phyloP scores from a whole-genome alignment of 2,888 invertebrate species.

The Brachypalpus laphriformis region DNA sequence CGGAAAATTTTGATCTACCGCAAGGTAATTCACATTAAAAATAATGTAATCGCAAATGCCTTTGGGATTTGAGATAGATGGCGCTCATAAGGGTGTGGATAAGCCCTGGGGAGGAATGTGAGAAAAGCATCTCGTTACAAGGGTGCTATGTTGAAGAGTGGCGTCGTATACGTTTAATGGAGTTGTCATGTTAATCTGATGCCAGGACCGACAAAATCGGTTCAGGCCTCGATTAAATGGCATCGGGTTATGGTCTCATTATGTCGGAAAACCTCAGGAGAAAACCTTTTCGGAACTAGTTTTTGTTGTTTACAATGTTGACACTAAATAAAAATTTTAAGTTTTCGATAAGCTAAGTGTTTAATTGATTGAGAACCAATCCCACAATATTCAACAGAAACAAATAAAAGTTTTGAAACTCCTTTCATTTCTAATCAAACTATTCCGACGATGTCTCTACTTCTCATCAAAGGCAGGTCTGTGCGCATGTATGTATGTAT shows the following conservation, averaged over 20 bases:
- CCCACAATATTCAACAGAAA: too few species aligned
- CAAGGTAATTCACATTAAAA: conserved; percentile 67
- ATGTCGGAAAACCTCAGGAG: background rate
- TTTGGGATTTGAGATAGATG: conserved; percentile 33
- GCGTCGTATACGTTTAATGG: conserved; percentile 48
- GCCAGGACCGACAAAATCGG: conserved; percentile 27
- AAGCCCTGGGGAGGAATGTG: background rate
- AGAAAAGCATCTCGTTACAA: background rate
- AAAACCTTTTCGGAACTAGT: background rate
- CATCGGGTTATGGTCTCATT: conserved; percentile 20
- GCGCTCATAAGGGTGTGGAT: conserved; percentile 16
- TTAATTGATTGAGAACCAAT: too few species aligned
- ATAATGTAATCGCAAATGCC: conserved; percentile 61
- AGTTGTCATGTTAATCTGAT: conserved; percentile 64
- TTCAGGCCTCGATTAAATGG: conserved; percentile 26
- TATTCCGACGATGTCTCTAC: too few species aligned
- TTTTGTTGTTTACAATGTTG: background rate
- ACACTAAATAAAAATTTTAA: background rate
- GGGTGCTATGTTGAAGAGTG: background rate
- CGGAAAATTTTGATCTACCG: conserved; percentile 53
- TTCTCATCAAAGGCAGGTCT: too few species aligned
- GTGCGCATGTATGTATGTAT: too few species aligned
- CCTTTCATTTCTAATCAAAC: too few species aligned
- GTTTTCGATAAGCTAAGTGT: background rate
- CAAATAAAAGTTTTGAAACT: background rate